Evolutionary conservation across 2,888 invertebrate species (phyloP).

Genomic region (Sericinus montela): DNA sequence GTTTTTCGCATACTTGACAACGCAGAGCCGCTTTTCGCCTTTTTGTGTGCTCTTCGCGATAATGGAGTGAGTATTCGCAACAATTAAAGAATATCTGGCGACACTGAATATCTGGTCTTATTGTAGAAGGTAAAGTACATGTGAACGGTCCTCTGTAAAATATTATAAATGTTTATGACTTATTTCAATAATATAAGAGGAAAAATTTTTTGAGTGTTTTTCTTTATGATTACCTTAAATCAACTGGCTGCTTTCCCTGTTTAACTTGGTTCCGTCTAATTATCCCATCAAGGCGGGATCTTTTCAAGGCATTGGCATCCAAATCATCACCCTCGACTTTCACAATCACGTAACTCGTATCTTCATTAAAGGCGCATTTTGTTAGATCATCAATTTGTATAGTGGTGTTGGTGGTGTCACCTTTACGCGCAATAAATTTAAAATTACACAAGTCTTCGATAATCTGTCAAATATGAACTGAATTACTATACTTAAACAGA

Average conservation of each 20-base stretch:
- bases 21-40: constrained; percentile 65
- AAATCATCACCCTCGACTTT: constrained; percentile 49
- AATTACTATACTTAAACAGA: not conserved
- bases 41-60: constrained; percentile 70
- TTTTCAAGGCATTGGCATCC: constrained; percentile 35
- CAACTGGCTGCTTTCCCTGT: constrained; percentile 48
- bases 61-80: constrained; percentile 70
- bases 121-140: constrained; percentile 57
- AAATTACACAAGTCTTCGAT: constrained; percentile 46
- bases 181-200: too few species aligned
- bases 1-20: constrained; percentile 72
- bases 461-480: constrained; percentile 35
- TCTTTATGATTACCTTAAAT: constrained; percentile 48
- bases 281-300: constrained; percentile 39
- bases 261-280: constrained; percentile 41
- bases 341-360: constrained; percentile 59
- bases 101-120: constrained; percentile 59
- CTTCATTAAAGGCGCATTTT: constrained; percentile 43
- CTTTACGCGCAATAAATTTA: constrained; percentile 48
- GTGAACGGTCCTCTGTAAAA: constrained; percentile 63
- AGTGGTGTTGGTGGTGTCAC: constrained; percentile 25
- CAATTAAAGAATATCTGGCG: constrained; percentile 69
- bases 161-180: too few species aligned
- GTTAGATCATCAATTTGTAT: constrained; percentile 43
- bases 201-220: too few species aligned